Evolutionary conservation across 2,888 invertebrate species (phyloP).

Genomic region (Catonia carolina): DNA sequence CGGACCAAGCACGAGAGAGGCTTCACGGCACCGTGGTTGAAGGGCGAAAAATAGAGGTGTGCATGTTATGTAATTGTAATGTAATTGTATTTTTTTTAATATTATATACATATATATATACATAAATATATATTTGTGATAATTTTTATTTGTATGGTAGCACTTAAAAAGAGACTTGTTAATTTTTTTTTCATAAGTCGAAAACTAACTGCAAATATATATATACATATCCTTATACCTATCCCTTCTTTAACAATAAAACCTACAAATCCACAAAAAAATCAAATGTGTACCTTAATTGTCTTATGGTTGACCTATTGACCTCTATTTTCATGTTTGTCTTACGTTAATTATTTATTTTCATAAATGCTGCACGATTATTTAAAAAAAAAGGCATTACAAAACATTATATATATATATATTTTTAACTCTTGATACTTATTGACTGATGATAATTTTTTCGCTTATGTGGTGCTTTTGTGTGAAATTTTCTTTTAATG

Average conservation of each 20-base stretch:
- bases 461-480: conserved; percentile 13
- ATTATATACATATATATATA: conserved; percentile 14
- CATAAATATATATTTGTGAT: conserved; percentile 24
- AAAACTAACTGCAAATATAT: too few relatives aligned
- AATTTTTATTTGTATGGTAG: conserved; percentile 36
- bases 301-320: too few relatives aligned
- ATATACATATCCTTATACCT: too few relatives aligned
- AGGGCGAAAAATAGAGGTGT: conserved; percentile 99
- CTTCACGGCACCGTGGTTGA: conserved; percentile 99
- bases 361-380: too few relatives aligned
- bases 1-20: conserved; percentile 99
- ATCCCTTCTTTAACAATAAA: too few relatives aligned
- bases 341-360: too few relatives aligned
- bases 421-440: neutral
- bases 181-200: too few relatives aligned
- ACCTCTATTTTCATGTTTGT: too few relatives aligned
- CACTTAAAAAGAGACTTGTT: conserved; percentile 32
- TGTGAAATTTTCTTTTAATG: conserved; percentile 2
- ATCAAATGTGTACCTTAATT: too few relatives aligned
- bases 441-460: neutral
- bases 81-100: conserved; percentile 18
- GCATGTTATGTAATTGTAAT: conserved; percentile 55
- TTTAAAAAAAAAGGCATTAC: too few relatives aligned
- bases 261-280: too few relatives aligned
- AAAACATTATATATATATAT: too few relatives aligned